Conservation (phyloP, 2,888 invertebrate genomes). For the Brachycybe producta region DNA sequence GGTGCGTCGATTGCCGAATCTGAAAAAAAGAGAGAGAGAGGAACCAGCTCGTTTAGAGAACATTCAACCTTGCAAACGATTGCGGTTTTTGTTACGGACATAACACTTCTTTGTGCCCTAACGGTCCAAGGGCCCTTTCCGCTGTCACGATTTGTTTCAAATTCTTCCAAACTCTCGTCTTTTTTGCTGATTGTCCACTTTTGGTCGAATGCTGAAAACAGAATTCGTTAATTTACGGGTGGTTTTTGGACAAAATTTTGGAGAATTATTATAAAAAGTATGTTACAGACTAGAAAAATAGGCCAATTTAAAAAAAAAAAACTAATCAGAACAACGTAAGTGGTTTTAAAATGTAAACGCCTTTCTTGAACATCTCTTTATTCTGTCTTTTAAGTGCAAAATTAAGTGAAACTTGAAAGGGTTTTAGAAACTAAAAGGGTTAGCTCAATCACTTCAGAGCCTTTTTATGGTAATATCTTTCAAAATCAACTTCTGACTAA, state of each 20-base stretch:
- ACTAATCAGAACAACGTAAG: too few relatives aligned
- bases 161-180: constrained; percentile 75
- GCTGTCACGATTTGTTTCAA: constrained; percentile 74
- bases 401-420: too few relatives aligned
- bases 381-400: too few relatives aligned
- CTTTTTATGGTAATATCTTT: too few relatives aligned
- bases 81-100: constrained; percentile 39
- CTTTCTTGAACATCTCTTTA: too few relatives aligned
- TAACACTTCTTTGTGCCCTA: constrained; percentile 61
- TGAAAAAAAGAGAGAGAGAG: constrained; percentile 34
- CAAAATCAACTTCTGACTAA: too few relatives aligned
- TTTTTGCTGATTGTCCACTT: constrained; percentile 34
- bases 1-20: constrained; percentile 82
- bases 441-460: too few relatives aligned
- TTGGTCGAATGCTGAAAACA: constrained; percentile 36
- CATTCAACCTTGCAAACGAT: constrained; percentile 5
- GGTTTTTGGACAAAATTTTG: neutral
- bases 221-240: constrained; percentile 1
- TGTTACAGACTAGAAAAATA: too few relatives aligned
- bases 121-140: constrained; percentile 61
- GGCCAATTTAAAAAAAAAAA: too few relatives aligned
- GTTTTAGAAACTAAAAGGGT: too few relatives aligned
- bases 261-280: too few relatives aligned
- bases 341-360: too few relatives aligned
- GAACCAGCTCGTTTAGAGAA: constrained; percentile 4